Evolutionary conservation across 1,140 invertebrate species (phyloP).

Genomic region (Euglossa dilemma): DNA sequence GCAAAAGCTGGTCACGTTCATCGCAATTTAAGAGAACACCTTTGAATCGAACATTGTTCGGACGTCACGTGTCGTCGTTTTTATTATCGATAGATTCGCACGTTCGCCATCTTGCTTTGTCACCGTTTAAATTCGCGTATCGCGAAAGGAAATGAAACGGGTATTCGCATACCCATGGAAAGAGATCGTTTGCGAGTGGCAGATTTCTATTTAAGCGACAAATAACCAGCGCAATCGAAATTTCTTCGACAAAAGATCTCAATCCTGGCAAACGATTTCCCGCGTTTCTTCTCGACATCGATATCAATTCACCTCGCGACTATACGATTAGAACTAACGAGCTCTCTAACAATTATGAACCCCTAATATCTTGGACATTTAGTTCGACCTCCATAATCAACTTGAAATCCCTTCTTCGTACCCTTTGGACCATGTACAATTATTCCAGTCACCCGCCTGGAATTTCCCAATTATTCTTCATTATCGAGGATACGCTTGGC

Average conservation of each 20-base stretch:
- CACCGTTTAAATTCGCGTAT: slow-evolving; percentile 18
- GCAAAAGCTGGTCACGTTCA: background rate
- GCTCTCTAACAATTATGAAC: background rate
- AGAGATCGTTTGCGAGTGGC: no score
- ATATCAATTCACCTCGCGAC: no score
- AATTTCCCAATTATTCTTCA: slow-evolving; percentile 19
- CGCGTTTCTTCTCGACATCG: no score
- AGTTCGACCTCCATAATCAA: background rate
- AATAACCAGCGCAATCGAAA: no score
- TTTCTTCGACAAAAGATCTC: no score
- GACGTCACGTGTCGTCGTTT: background rate
- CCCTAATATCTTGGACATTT: background rate
- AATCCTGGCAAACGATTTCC: no score
- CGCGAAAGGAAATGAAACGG: slow-evolving; percentile 11
- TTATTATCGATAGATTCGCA: slow-evolving; percentile 2
- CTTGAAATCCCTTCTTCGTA: background rate
- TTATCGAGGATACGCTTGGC: background rate
- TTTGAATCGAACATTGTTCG: slow-evolving; percentile 27
- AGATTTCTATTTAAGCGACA: no score
- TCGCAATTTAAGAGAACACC: background rate
- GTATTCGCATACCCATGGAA: no score
- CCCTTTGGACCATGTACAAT: background rate
- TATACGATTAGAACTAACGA: background rate
- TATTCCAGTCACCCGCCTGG: background rate
- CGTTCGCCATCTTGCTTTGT: background rate